phyloP scores from a whole-genome alignment of 1,140 invertebrate genomes.

The Phortica variegata region DNA sequence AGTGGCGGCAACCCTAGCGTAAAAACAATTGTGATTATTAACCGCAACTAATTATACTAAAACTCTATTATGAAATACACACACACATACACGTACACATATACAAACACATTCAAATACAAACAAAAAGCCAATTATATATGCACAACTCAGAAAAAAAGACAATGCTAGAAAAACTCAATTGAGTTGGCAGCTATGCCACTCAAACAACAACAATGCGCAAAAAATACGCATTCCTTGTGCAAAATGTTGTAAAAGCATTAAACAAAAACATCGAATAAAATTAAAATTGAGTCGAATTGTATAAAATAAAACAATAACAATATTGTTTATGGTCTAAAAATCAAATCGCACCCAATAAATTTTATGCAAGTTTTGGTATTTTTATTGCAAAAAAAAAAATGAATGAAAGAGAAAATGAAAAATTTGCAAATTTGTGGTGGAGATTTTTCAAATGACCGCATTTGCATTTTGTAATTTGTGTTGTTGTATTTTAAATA shows the following conservation, averaged over 20 bases:
- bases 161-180: no score
- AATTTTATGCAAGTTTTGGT: not conserved
- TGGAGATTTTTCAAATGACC: conserved; percentile 14
- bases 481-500: conserved; percentile 47
- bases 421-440: conserved; percentile 32
- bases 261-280: not conserved
- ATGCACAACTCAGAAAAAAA: not conserved
- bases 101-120: not conserved
- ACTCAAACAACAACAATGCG: not conserved
- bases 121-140: conserved; percentile 1
- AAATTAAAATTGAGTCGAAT: conserved; percentile 16
- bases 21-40: no score
- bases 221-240: not conserved
- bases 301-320: conserved; percentile 8
- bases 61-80: no score
- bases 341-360: not conserved
- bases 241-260: not conserved
- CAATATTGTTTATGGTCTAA: conserved; percentile 1
- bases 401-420: conserved; percentile 31
- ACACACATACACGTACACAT: no score
- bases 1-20: no score
- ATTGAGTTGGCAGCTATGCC: no score
- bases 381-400: conserved; percentile 17
- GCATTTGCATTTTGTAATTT: conserved; percentile 29
- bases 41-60: no score